Base-by-base conservation (phyloP, 2,113 vertebrate genomes). In the Dasyprocta punctata region DNA sequence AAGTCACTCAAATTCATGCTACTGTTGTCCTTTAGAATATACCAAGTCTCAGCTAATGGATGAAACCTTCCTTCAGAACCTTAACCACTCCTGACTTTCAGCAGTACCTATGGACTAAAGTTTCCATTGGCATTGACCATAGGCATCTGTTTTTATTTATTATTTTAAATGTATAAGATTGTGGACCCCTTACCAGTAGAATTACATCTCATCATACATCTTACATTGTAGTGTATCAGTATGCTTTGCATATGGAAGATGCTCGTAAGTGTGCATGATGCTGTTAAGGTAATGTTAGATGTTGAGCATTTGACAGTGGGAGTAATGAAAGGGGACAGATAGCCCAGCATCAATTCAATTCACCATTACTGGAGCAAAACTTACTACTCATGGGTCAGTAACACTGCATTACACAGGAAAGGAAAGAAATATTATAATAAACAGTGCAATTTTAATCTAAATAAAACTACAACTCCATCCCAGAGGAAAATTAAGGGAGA, bases 381-480 rank as follows among this genome's bases (percentile, higher is more conserved):
- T 95, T 60, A 49, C 44, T 63, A 24, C 65, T 75, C 60, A 12
- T 65, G 78, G 16, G 19, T 90, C 58, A 87, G 83, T 26, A 82
- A 41, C 13, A 80, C 24, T 87, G 47, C 33, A 92, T 92, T 85
- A 71, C 33, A 54, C 16, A n/a, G 24, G 24, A 95, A 87, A 92
- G 81, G 11, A 58, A 63, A 95, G 67, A 73, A 33, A 6, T 54
- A 78, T 44, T 90, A 73, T 71, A 75, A 36, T 4, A 44, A 49
- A 94, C 77, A 78, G 26, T 65, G 38, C 58, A 93, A 33, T 89
- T 97, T 89, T 93, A 58, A 44, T 91, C 19, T 78, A 71, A 82
- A 54, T 44, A 89, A 96, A 77, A 93, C 33, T 13, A 69, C 63
- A 88, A 3, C 84, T 22, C 81, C 65, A 87, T 33, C 38, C 44